Evolutionary conservation across 2,797 vertebrate genomes (phyloP).

Genomic region (Poecilia gillii): DNA sequence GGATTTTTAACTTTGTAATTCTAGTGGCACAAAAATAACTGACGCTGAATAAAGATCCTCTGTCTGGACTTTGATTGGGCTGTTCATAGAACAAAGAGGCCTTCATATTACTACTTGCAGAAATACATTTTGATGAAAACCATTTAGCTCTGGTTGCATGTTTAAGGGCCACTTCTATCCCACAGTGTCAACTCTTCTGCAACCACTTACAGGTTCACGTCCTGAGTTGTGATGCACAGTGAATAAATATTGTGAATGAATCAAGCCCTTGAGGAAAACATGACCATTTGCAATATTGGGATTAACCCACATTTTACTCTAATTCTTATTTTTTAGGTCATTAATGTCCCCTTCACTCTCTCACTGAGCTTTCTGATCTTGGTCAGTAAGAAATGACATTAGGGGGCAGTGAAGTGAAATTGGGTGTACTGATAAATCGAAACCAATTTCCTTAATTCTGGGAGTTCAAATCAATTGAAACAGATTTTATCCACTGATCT

Average conservation of each 20-base stretch:
- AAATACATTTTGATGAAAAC: neutral
- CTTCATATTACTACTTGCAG: neutral
- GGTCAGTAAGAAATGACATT: neutral
- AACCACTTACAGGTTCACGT: neutral
- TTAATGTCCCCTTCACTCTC: neutral
- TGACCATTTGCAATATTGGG: neutral
- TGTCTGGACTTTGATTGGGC: neutral
- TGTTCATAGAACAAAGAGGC: neutral
- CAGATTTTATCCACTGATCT: no score
- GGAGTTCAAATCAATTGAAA: no score
- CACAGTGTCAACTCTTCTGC: neutral
- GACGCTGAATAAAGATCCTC: neutral
- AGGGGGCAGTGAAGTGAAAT: no score
- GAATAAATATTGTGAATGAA: neutral
- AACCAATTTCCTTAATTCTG: no score
- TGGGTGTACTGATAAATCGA: no score
- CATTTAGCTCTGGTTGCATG: neutral
- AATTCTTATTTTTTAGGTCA: neutral
- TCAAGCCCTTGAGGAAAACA: neutral
- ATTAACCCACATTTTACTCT: neutral
- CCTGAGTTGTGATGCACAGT: neutral
- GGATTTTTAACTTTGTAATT: constrained; percentile 25
- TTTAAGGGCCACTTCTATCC: neutral
- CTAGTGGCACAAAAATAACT: neutral
- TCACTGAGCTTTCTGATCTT: neutral